Percentiles rank a stretch among this genome's conserved stretches.
phyloP scores from a whole-genome alignment of 2,888 invertebrate genomes.

The Drosophila borealis region DNA sequence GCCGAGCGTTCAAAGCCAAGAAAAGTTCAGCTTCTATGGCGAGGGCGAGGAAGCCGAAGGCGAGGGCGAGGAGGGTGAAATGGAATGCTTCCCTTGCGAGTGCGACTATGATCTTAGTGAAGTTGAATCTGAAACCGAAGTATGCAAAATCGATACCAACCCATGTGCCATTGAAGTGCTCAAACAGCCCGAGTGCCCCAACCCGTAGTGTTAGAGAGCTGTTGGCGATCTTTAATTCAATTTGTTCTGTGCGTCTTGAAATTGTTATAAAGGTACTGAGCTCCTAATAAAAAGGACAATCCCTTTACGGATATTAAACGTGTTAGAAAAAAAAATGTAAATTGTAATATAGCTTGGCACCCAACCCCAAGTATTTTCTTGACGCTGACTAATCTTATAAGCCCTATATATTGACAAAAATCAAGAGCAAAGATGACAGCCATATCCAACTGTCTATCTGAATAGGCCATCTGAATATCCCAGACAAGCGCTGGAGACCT shows the following conservation, averaged over 20 bases:
- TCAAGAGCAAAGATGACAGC: too few relatives aligned
- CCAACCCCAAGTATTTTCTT: too few relatives aligned
- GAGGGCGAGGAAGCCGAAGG: slow-evolving; percentile 74
- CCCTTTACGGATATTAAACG: too few relatives aligned
- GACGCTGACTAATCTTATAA: too few relatives aligned
- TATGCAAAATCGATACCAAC: slow-evolving; percentile 58
- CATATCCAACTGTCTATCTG: too few relatives aligned
- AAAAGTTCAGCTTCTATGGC: slow-evolving; percentile 55
- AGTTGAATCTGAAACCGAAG: slow-evolving; percentile 63
- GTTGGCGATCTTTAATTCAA: neutral
- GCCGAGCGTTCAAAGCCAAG: slow-evolving; percentile 55
- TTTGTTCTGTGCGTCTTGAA: neutral
- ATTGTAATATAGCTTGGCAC: too few relatives aligned
- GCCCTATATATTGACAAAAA: too few relatives aligned
- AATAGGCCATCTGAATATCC: too few relatives aligned
- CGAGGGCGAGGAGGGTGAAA: slow-evolving; percentile 65
- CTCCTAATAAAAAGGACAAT: too few relatives aligned
- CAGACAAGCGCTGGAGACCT: too few relatives aligned
- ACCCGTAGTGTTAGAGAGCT: neutral
- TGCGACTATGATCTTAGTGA: slow-evolving; percentile 68
- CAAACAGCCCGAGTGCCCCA: slow-evolving; percentile 54
- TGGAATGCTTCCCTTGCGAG: slow-evolving; percentile 78
- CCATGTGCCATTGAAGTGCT: slow-evolving; percentile 80
- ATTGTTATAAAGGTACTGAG: neutral
- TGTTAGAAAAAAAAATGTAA: too few relatives aligned